Percentiles rank a stretch among this genome's conserved stretches.
phyloP scores from a whole-genome alignment of 2,888 invertebrate genomes.

The Leptinotarsa haldemani region DNA sequence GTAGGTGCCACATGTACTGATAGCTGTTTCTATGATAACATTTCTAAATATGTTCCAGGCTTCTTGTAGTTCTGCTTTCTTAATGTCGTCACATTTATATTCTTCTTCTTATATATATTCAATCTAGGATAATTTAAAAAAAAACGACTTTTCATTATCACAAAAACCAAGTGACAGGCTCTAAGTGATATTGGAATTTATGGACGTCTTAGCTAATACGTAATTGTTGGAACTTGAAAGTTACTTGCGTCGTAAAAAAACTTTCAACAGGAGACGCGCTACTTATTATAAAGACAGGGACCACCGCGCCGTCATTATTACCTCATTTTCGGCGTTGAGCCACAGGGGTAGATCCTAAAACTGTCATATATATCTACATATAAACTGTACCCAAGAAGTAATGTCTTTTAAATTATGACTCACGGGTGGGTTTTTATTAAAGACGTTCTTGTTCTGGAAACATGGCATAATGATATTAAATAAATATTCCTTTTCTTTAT shows the following conservation, averaged over 20 bases:
- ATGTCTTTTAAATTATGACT: constrained; percentile 58
- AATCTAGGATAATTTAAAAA: background rate
- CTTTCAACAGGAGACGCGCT: constrained; percentile 56
- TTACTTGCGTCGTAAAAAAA: constrained; percentile 53
- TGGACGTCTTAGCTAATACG: constrained; percentile 50
- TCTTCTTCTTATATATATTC: too few species aligned
- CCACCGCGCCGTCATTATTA: constrained; percentile 60
- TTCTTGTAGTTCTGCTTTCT: too few species aligned
- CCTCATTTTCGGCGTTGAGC: constrained; percentile 55
- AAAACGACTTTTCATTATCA: constrained; percentile 14
- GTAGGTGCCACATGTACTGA: too few species aligned
- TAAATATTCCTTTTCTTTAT: too few species aligned
- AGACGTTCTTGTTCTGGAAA: background rate
- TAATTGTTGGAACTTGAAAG: constrained; percentile 50
- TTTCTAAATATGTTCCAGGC: too few species aligned
- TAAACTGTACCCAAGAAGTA: constrained; percentile 53
- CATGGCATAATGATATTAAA: too few species aligned
- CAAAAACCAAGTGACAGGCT: constrained; percentile 41
- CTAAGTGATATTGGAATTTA: constrained; percentile 54
- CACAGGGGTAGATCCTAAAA: constrained; percentile 54
- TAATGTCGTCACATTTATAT: too few species aligned
- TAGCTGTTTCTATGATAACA: too few species aligned
- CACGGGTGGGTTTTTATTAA: constrained; percentile 49
- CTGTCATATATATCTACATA: constrained; percentile 56
- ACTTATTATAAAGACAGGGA: constrained; percentile 57